A percentile compares a stretch with the other conserved stretches of the same genome.
Conservation (phyloP, 2,113 vertebrate genomes). For the Myodes glareolus region DNA sequence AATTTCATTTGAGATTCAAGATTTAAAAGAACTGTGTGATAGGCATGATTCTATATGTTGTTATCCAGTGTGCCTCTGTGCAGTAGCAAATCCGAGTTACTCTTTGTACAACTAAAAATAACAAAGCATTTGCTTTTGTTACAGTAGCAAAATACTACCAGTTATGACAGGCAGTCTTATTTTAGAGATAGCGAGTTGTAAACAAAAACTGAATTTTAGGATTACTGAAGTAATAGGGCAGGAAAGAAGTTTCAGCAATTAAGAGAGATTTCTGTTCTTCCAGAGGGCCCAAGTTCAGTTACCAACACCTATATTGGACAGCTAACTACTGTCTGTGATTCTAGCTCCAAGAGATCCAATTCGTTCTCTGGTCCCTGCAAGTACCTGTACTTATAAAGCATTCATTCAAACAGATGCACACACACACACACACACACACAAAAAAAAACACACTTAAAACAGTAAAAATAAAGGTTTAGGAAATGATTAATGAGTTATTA, state of each 20-base stretch:
- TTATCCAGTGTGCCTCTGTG: background rate
- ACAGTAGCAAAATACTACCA: background rate
- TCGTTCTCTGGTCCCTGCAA: background rate
- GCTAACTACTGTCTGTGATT: background rate
- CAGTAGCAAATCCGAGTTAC: background rate
- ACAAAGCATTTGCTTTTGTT: background rate
- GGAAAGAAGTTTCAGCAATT: background rate
- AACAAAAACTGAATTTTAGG: background rate
- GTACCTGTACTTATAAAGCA: background rate
- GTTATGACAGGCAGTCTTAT: background rate
- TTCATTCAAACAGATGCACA: no score
- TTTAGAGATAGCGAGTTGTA: background rate
- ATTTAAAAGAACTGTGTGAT: background rate
- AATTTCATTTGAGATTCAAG: background rate
- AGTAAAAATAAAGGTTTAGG: background rate
- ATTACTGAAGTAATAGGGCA: background rate
- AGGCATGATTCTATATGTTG: background rate
- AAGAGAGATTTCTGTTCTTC: background rate
- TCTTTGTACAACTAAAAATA: background rate
- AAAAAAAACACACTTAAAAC: background rate
- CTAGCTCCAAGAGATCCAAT: background rate
- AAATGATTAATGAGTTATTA: background rate
- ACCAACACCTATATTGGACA: no score
- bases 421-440: background rate
- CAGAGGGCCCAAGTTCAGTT: no score